Evolutionary conservation across 2,888 invertebrate species (phyloP).

Genomic region (Eupelmus urozonus): DNA sequence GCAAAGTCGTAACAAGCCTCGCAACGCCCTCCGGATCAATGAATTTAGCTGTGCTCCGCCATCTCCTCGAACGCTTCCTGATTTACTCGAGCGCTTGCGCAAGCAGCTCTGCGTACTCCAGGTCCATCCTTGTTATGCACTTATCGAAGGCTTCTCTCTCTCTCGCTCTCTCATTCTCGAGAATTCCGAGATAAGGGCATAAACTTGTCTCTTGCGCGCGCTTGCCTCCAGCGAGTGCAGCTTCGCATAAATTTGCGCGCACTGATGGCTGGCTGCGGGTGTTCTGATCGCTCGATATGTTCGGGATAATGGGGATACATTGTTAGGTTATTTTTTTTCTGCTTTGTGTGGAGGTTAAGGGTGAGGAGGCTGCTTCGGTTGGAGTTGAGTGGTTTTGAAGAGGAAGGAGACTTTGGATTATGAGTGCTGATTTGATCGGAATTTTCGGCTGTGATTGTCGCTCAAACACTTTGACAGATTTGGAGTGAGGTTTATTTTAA

Average conservation of each 20-base stretch:
- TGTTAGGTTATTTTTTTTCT: background rate
- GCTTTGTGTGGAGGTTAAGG: too few species aligned
- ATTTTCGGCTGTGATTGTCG: too few species aligned
- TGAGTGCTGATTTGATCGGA: too few species aligned
- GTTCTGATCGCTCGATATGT: background rate
- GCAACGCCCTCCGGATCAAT: slow-evolving; percentile 25
- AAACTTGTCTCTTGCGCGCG: slow-evolving; percentile 14
- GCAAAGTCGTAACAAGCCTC: background rate
- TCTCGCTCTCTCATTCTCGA: background rate
- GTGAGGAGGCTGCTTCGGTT: too few species aligned
- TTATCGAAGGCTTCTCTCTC: background rate
- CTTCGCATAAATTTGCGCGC: slow-evolving; percentile 17
- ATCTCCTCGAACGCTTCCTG: slow-evolving; percentile 36
- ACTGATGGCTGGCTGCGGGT: background rate
- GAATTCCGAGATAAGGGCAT: slow-evolving; percentile 18
- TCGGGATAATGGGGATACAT: background rate
- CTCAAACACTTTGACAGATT: too few species aligned
- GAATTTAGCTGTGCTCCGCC: slow-evolving; percentile 17
- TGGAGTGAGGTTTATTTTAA: too few species aligned
- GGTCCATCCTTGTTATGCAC: slow-evolving; percentile 17
- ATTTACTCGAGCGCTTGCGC: slow-evolving; percentile 40
- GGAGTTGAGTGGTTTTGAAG: too few species aligned
- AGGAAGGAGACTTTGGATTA: too few species aligned
- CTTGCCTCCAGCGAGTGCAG: background rate
- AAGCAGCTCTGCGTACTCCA: slow-evolving; percentile 1